Conservation (phyloP, 2,113 vertebrate genomes). For the Siphamia tubifer region DNA sequence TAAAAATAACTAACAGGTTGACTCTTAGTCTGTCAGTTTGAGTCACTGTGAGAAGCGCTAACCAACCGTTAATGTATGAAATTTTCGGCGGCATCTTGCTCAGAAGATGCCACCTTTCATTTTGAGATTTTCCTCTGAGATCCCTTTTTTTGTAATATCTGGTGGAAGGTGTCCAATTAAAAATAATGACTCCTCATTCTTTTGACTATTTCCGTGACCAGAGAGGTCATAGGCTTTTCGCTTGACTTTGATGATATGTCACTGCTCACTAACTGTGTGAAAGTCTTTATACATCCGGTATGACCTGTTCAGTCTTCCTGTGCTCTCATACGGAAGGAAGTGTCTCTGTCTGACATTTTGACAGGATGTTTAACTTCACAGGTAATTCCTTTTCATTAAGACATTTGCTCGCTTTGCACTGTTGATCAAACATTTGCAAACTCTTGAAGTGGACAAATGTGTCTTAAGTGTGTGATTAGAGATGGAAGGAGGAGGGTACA, state of each 20-base stretch:
- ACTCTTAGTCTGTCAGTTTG: neutral
- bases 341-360: slow-evolving; percentile 44
- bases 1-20: neutral
- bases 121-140: neutral
- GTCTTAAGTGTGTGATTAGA: neutral
- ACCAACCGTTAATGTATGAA: neutral
- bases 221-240: slow-evolving; percentile 37
- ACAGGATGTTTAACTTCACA: slow-evolving; percentile 33
- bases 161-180: slow-evolving; percentile 56
- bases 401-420: slow-evolving; percentile 72
- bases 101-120: slow-evolving; percentile 9
- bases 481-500: slow-evolving; percentile 56
- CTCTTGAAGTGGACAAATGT: neutral
- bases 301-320: slow-evolving; percentile 48
- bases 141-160: slow-evolving; percentile 1
- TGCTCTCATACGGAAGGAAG: slow-evolving; percentile 45
- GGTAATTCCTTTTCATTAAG: slow-evolving; percentile 64
- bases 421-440: slow-evolving; percentile 77
- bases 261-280: slow-evolving; percentile 49
- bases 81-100: neutral
- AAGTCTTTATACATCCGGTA: slow-evolving; percentile 46
- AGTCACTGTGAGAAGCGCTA: neutral
- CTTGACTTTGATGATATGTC: slow-evolving; percentile 61
- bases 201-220: slow-evolving; percentile 42
- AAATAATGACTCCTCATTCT: slow-evolving; percentile 57